phyloP scores from a whole-genome alignment of 2,888 invertebrate species.

The Thyatira batis region DNA sequence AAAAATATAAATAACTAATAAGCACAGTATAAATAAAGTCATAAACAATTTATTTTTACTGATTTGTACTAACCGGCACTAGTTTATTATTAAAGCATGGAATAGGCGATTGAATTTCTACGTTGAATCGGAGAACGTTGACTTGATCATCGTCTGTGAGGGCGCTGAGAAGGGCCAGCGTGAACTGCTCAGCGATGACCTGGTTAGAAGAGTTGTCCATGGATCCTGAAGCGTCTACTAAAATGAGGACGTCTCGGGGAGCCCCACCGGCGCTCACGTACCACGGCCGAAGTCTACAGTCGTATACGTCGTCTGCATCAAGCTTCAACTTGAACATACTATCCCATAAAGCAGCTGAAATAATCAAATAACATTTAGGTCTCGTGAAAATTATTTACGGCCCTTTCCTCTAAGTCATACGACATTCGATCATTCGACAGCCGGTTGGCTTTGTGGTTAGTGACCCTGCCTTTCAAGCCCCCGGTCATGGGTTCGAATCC shows the following conservation, averaged over 20 bases:
- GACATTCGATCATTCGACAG: no score
- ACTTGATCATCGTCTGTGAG: conserved; percentile 75
- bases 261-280: conserved; percentile 73
- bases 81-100: conserved; percentile 67
- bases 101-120: conserved; percentile 61
- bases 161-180: conserved; percentile 65
- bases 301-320: conserved; percentile 57
- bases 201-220: conserved; percentile 68
- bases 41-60: no score
- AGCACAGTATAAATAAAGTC: no score
- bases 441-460: no score
- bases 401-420: no score
- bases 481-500: no score
- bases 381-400: no score
- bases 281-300: conserved; percentile 74
- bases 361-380: not conserved
- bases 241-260: conserved; percentile 67
- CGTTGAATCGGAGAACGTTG: conserved; percentile 68
- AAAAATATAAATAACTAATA: no score
- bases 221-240: conserved; percentile 72
- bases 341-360: conserved; percentile 66
- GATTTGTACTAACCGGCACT: conserved; percentile 55
- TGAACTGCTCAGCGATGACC: conserved; percentile 59
- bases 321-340: conserved; percentile 59
- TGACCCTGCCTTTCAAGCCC: no score